phyloP scores from a whole-genome alignment of 2,113 vertebrate genomes.

The Ceyx melanurus region DNA sequence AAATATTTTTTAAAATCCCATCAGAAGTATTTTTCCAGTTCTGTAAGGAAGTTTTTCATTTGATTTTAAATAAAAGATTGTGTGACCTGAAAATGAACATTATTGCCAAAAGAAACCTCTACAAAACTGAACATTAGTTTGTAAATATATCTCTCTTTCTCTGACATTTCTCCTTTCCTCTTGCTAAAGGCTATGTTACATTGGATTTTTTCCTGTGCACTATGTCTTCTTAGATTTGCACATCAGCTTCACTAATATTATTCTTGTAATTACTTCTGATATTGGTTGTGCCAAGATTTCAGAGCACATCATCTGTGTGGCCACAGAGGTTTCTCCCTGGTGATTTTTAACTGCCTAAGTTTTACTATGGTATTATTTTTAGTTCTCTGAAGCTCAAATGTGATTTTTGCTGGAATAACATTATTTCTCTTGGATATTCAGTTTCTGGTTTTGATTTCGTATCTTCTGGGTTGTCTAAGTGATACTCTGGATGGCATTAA shows the following conservation, averaged over 20 bases:
- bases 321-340: not conserved
- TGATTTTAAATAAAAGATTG: not conserved
- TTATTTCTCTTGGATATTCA: not conserved
- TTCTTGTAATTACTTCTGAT: not conserved
- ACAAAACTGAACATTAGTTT: not conserved
- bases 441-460: not conserved
- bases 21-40: not conserved
- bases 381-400: not conserved
- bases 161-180: not conserved
- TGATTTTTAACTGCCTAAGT: not conserved
- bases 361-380: not conserved
- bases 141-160: not conserved
- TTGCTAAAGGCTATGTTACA: not conserved
- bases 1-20: not conserved
- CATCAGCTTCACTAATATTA: not conserved
- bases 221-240: not conserved
- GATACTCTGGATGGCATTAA: not conserved
- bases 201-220: not conserved
- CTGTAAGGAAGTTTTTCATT: not conserved
- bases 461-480: not conserved
- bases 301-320: not conserved
- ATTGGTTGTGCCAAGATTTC: not conserved
- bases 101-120: not conserved
- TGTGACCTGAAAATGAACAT: not conserved
- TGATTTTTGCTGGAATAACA: not conserved